phyloP scores from a whole-genome alignment of 2,113 vertebrate species.

The Notothenia coriiceps region DNA sequence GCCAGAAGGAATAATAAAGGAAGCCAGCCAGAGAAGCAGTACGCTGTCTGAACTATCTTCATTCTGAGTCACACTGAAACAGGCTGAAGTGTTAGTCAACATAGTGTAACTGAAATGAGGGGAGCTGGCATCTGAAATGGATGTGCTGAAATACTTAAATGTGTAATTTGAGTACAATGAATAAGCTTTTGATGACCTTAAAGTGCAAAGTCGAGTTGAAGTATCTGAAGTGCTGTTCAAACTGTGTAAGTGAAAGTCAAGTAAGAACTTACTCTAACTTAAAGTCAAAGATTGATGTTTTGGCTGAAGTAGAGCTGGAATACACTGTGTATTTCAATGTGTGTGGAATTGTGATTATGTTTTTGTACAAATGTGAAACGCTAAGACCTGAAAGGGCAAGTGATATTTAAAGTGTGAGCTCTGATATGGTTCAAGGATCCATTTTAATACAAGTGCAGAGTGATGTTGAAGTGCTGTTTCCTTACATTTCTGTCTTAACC shows the following conservation, averaged over 20 bases:
- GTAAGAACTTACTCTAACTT: background rate
- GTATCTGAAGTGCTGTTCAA: background rate
- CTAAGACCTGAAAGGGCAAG: background rate
- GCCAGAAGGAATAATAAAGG: conserved; percentile 22
- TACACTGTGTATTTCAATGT: background rate
- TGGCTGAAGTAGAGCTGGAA: background rate
- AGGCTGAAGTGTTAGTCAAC: background rate
- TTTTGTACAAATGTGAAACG: too few species aligned
- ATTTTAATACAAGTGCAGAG: background rate
- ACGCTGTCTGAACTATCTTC: conserved; percentile 4
- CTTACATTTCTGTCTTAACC: background rate
- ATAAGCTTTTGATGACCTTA: background rate
- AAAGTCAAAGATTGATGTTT: background rate
- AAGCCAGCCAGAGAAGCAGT: conserved; percentile 33
- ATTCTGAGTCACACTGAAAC: background rate
- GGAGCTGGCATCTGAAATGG: background rate
- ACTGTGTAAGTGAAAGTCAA: background rate
- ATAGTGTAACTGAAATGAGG: background rate
- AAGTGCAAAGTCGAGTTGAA: background rate
- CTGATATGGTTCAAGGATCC: background rate
- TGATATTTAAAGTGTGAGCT: background rate
- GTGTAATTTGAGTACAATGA: background rate
- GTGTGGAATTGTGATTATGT: background rate
- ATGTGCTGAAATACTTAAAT: background rate
- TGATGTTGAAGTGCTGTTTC: background rate